Percentiles rank a stretch among this genome's conserved stretches.
Evolutionary conservation across 2,113 vertebrate genomes (phyloP).

Genomic region (Agapornis roseicollis): DNA sequence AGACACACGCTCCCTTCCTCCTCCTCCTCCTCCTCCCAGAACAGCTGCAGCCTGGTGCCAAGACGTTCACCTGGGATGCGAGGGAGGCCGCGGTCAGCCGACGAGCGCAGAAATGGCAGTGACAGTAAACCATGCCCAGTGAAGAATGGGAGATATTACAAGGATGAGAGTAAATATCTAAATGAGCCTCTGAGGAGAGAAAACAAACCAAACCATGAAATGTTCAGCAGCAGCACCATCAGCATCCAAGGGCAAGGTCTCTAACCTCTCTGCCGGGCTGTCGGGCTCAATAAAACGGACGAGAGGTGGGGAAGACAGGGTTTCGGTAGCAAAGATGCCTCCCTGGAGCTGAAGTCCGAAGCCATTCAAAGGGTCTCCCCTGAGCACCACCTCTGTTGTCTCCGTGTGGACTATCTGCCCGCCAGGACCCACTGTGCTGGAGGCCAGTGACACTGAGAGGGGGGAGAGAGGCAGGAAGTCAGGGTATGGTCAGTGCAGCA

Average conservation of each 20-base stretch:
- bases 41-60: constrained; percentile 50
- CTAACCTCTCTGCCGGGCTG: constrained; percentile 95
- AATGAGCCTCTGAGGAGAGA: constrained; percentile 64
- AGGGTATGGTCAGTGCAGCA: rapidly evolving
- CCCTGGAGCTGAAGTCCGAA: constrained; percentile 97
- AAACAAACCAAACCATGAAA: constrained; percentile 68
- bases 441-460: constrained; percentile 88
- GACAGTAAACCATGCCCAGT: constrained; percentile 70
- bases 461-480: not conserved
- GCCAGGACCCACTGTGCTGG: constrained; percentile 91
- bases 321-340: constrained; percentile 94
- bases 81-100: constrained; percentile 57
- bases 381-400: constrained; percentile 89
- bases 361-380: constrained; percentile 91
- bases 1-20: constrained; percentile 55
- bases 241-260: constrained; percentile 73
- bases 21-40: constrained; percentile 53
- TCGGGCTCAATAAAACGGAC: constrained; percentile 94
- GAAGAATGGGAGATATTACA: constrained; percentile 68
- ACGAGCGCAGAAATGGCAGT: constrained; percentile 69
- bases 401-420: constrained; percentile 96
- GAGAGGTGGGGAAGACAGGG: constrained; percentile 89
- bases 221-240: constrained; percentile 62
- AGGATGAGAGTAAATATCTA: constrained; percentile 66
- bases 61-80: constrained; percentile 68